Conservation (phyloP, 2,113 vertebrate genomes). For the Otis tarda region DNA sequence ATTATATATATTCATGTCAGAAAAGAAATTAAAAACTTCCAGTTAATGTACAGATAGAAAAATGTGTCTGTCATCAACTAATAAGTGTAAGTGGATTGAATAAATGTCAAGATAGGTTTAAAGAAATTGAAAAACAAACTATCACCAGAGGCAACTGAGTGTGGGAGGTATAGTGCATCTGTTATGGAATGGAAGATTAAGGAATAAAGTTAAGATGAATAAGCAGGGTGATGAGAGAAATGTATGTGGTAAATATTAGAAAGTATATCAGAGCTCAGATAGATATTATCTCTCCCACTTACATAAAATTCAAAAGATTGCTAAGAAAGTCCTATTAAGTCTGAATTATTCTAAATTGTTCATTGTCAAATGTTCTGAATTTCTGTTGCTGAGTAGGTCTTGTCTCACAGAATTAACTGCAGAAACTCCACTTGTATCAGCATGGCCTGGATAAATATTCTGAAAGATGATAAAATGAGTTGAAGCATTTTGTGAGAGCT, state of each 20-base stretch:
- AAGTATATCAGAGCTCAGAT: not conserved
- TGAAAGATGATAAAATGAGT: not conserved
- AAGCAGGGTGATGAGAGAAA: not conserved
- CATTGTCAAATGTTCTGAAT: not conserved
- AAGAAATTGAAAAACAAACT: not conserved
- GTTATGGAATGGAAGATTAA: not conserved
- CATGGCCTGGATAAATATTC: not conserved
- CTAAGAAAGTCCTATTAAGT: not conserved
- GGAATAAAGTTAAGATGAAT: not conserved
- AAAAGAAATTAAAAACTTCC: slow-evolving; percentile 9
- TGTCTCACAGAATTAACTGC: not conserved
- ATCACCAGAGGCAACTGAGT: not conserved
- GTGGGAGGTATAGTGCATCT: not conserved
- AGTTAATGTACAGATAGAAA: not conserved
- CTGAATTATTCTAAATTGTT: not conserved
- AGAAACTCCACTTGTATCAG: not conserved
- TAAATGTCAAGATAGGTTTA: not conserved
- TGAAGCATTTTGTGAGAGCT: not conserved
- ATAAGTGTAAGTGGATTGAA: not conserved
- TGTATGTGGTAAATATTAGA: not conserved
- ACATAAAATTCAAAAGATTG: not conserved
- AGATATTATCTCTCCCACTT: not conserved
- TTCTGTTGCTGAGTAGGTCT: not conserved
- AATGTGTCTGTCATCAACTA: not conserved
- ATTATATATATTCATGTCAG: not conserved